Base-by-base conservation (phyloP, 2,113 vertebrate genomes). In the Perccottus glenii region DNA sequence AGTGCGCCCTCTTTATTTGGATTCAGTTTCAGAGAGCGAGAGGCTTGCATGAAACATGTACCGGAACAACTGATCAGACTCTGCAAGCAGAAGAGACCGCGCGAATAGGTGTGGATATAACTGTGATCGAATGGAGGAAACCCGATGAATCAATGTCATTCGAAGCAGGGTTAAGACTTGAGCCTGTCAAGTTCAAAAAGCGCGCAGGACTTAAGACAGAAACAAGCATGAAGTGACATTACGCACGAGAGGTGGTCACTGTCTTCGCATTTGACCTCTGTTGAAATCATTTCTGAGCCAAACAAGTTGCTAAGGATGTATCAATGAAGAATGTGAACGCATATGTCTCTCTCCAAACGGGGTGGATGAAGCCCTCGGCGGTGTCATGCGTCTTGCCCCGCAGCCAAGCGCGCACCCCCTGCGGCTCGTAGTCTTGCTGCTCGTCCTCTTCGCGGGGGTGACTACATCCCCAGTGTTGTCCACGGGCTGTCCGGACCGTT, bases 401-500 rank as follows among this genome's bases (percentile, higher is more conserved):
- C 89, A 88, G 85, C 81, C 81, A 73, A 87, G 85, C 77, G 90
- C 86, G 84, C 88, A 82, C 75, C 80, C 83, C 60, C 77, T 88
- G 88, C 83, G 87, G 82, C 84, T 91, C 66, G 6, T 88, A 64
- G 73, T 58, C 47, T 15, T 85, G 44, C 67, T 85, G 42, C 67
- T 92, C 9, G 48, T 90, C 35, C 56, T 87, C 14, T 33, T 64
- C 38, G 50, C 80, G 55, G 79, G 71, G 65, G 87, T 74, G 71
- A 69, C 15, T 32, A 32, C 84, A 3, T 92, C 88, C 60, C 88
- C 85, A 14, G 85, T 84, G 0, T 83, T 91, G 51, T 83, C 86
- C 4, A 55, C 80, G 12, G 81, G 42, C 74, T 98, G 96, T 74
- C 95, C 95, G 0, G 84, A 82, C 35, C 78, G 80, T 7, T 98